Evolutionary conservation across 2,888 invertebrate genomes (phyloP), one percentile per base, ranked within the genome.

Genomic region (Halictus quadricinctus): DNA sequence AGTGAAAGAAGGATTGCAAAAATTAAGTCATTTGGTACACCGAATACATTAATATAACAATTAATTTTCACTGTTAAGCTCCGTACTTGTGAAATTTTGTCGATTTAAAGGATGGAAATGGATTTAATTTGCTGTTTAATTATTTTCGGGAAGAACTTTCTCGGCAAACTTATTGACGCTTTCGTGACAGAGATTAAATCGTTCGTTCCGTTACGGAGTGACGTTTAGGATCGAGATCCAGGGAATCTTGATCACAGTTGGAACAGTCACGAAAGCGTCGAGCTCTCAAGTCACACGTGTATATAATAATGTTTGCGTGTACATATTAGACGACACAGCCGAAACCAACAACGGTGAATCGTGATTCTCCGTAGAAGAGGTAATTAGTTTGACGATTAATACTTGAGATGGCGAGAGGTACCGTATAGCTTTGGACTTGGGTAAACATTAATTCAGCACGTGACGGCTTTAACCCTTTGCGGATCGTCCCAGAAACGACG

Each of bases 361-460:
- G 41, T 73, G 74, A 80, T 48, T 69, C 46, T 69, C 54, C 58
- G 60, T 36, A 76, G 78, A 70, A 70, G 36, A 79, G 69, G 60
- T 76, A 86, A 81, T 84, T 84, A 69, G 58, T 54, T 76, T 54
- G 82, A 79, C 74, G 79, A 18, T 50, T 70, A 74, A 85, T 80
- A 74, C 73, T 64, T 69, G 60, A 86, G 66, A 66, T 85, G 81
- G 60, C 60, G 60, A 76, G 13, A 76, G 77, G 81, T 85, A 82
- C 69, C 46, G 77, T 82, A 79, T 21, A 54, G 73, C 79, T 88
- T 81, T 76, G 87, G 83, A 87, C 64, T 66, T 83, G 89, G 89
- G 86, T 83, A 79, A 21, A 88, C 75, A 88, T 89, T 89, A 88
- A 89, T 88, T 84, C 58, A 80, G 89, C 88, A 89, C 88, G 46